Evolutionary conservation across 2,113 vertebrate genomes (phyloP).

Genomic region (Takifugu flavidus): DNA sequence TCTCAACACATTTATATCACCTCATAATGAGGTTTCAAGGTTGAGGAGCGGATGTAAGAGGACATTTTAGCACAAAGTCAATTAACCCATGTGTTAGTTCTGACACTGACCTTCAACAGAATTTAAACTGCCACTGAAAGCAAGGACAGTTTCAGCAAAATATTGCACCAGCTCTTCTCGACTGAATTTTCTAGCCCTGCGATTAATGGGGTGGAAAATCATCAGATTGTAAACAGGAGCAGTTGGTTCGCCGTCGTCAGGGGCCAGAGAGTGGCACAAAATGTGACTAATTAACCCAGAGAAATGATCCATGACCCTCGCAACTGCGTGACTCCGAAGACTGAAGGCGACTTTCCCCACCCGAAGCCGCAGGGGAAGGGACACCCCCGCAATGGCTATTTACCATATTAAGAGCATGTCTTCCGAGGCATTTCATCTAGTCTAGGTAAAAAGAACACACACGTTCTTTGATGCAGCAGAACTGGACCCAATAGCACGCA

Average conservation of each 20-base stretch:
- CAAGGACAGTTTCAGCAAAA: conserved; percentile 15
- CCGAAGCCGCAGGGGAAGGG: conserved; percentile 3
- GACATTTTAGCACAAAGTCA: too few relatives aligned
- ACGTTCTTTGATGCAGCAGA: too few relatives aligned
- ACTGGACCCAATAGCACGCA: too few relatives aligned
- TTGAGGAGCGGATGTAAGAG: too few relatives aligned
- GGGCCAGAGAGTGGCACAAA: conserved; percentile 41
- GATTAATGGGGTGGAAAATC: conserved; percentile 58
- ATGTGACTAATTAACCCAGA: conserved; percentile 59
- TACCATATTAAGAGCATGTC: too few relatives aligned
- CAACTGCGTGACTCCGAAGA: conserved; percentile 18
- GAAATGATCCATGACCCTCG: conserved; percentile 48
- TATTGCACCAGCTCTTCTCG: not conserved
- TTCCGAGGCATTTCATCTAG: too few relatives aligned
- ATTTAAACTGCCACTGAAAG: conserved; percentile 1
- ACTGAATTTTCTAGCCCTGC: conserved; percentile 12
- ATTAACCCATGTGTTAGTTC: not conserved
- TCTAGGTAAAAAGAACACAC: too few relatives aligned
- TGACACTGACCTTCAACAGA: not conserved
- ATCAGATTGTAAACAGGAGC: conserved; percentile 51
- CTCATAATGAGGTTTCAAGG: too few relatives aligned
- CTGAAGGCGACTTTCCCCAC: conserved; percentile 29
- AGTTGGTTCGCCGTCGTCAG: conserved; percentile 47
- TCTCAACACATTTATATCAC: too few relatives aligned
- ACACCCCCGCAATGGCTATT: too few relatives aligned